Base-by-base conservation (phyloP, 1,140 invertebrate genomes). In the Saxidomus purpurata region DNA sequence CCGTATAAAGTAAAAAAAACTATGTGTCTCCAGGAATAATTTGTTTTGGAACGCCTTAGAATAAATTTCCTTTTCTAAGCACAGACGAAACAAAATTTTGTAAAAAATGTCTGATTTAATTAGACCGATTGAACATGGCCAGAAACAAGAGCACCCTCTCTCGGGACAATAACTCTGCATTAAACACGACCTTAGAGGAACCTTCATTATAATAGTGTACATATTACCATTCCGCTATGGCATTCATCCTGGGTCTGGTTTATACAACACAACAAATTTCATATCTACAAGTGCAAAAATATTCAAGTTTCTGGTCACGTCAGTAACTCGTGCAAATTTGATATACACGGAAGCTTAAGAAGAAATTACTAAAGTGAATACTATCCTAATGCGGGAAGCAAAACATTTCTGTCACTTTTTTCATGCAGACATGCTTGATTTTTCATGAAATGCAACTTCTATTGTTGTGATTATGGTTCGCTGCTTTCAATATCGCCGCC, bases 71-170 rank as follows among this genome's bases (percentile, higher is more conserved):
- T 79, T 28, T 79, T 79, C 76, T 25, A 79, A 79, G 47, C 76
- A 34, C 3, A 36, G 76, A 36, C 47, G 11, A 36, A 71, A 87
- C 40, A 69, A 76, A 77, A 31, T 52, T 71, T 59, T 43, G 25
- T 77, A 76, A 67, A 77, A 87, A 22, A 47, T 88, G 86, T 88
- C 86, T 80, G 55, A 80, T 80, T 80, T 88, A 79, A 88, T 88
- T 88, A 80, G 28, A 2, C 36, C 8, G 61, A 80, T 71, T 80
- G 86, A 88, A 88, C 77, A 49, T 49, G 49, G n/a, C 86, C 86
- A 88, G 86, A 88, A 49, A 88, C 55, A 84, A 84, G 52, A 28
- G 3, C 31, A 19, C 22, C 15, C 4, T 31, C 61, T 38, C n/a
- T 22, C 47, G 61, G 82, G 82, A 63, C 36, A 15, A 74, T 84